Evolutionary conservation across 2,113 vertebrate genomes (phyloP).

Genomic region (Mellivora capensis): DNA sequence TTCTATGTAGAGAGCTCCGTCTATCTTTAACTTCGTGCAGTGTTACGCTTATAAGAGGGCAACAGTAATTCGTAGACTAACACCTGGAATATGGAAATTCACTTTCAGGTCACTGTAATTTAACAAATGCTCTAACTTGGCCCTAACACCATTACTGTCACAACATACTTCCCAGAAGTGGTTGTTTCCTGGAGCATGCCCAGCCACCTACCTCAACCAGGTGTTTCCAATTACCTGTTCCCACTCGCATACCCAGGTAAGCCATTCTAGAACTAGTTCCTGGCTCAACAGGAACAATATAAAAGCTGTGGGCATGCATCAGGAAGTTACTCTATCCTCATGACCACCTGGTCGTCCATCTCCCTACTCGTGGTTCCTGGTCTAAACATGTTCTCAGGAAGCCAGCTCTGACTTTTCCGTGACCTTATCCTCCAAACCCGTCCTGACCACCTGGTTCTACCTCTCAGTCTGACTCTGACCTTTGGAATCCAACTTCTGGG

Average conservation of each 20-base stretch:
- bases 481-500: background rate
- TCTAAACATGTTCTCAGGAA: background rate
- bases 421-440: background rate
- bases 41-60: background rate
- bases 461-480: background rate
- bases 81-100: background rate
- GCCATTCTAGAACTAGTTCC: slow-evolving; percentile 25
- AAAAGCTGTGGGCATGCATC: background rate
- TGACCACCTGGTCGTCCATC: background rate
- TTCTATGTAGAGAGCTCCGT: background rate
- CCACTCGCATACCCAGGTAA: slow-evolving; percentile 22
- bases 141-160: background rate
- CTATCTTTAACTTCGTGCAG: background rate
- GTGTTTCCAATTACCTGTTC: slow-evolving; percentile 64
- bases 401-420: background rate
- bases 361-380: background rate
- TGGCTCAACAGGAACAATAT: background rate
- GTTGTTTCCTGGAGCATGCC: slow-evolving; percentile 42
- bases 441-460: background rate
- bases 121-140: slow-evolving; percentile 4
- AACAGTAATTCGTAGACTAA: background rate
- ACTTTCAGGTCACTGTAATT: background rate
- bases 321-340: slow-evolving; percentile 17
- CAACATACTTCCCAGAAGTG: slow-evolving; percentile 35
- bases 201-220: slow-evolving; percentile 60